Evolutionary conservation across 2,797 vertebrate genomes (phyloP).

Genomic region (Vespertilio murinus): DNA sequence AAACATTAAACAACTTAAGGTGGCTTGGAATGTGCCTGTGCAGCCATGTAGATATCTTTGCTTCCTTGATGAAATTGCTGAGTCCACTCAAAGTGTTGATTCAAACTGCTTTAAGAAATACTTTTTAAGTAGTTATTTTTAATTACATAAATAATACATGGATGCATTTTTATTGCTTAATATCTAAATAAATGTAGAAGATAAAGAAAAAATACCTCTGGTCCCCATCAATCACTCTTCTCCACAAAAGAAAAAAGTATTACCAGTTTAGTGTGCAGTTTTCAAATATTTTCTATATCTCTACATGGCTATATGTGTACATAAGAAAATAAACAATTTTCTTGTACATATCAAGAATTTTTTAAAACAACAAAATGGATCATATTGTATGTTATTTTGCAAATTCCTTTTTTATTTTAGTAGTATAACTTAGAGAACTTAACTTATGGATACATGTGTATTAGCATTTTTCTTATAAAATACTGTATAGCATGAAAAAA

Average conservation of each 20-base stretch:
- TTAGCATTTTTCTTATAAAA: constrained; percentile 14
- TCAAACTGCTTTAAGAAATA: background rate
- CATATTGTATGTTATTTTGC: background rate
- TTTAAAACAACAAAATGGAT: background rate
- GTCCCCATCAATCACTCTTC: background rate
- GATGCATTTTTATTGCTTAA: background rate
- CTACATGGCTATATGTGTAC: background rate
- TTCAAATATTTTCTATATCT: background rate
- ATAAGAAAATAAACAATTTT: background rate
- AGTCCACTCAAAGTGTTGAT: background rate
- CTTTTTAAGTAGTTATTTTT: background rate
- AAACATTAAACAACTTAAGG: background rate
- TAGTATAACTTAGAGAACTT: background rate
- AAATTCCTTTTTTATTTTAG: background rate
- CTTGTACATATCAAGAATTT: background rate
- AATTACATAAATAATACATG: background rate
- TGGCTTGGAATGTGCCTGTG: background rate
- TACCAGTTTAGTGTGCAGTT: background rate
- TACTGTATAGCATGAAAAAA: background rate
- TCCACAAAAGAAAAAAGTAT: constrained; percentile 3
- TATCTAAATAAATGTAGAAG: background rate
- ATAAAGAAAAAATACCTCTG: background rate
- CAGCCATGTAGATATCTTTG: background rate
- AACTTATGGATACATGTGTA: background rate
- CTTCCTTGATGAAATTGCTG: background rate